Conservation (phyloP, 2,113 vertebrate genomes). For the Myanophis thanlyinensis region DNA sequence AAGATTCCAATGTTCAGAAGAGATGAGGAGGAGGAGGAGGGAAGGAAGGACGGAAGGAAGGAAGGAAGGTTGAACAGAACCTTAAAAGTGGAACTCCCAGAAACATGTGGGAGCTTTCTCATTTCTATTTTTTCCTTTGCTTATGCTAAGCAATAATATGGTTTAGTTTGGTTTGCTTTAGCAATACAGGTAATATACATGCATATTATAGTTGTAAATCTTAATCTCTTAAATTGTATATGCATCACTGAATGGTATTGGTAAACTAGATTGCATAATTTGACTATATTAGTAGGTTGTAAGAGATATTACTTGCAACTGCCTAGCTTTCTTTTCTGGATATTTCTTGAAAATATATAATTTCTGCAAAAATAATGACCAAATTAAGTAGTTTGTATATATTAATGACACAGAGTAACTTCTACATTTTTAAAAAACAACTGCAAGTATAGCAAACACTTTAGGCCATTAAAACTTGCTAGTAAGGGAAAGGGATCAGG, state of each 20-base stretch:
- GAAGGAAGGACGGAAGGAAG: background rate
- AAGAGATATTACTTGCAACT: background rate
- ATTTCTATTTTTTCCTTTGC: background rate
- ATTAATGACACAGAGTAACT: background rate
- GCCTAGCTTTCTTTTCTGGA: background rate
- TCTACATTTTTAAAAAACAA: background rate
- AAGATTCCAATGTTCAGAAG: background rate
- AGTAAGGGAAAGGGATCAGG: background rate
- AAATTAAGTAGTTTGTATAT: background rate
- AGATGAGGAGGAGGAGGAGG: background rate
- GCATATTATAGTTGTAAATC: background rate
- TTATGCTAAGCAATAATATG: background rate
- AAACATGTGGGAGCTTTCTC: background rate
- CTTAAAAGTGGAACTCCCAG: background rate
- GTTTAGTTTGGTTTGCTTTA: background rate
- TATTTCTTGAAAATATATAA: background rate
- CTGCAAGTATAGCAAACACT: background rate
- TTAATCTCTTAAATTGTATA: background rate
- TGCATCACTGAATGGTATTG: background rate
- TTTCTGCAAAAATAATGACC: background rate
- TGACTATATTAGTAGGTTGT: background rate
- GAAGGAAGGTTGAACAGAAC: background rate
- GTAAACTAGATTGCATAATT: background rate
- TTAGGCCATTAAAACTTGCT: background rate
- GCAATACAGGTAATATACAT: background rate